A percentile compares a stretch with the other conserved stretches of the same genome.
Conservation (phyloP, 2,888 invertebrate genomes). For the Tipula vernalis region DNA sequence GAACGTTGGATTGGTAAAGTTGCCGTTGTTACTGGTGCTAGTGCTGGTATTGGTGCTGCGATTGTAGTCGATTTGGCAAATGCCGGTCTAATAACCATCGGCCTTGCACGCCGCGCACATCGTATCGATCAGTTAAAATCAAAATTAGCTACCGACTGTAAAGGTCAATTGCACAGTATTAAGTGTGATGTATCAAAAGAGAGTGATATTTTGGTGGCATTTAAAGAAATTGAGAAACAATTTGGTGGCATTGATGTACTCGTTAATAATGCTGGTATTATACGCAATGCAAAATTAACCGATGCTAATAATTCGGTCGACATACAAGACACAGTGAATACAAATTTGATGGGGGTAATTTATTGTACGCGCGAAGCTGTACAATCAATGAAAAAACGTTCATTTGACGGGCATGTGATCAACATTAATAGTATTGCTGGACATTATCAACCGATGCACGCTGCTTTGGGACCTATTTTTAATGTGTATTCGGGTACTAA, state of each 20-base stretch:
- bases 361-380: conserved; percentile 36
- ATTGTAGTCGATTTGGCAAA: conserved; percentile 34
- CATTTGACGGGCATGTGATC: conserved; percentile 35
- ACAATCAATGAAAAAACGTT: conserved; percentile 35
- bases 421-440: conserved; percentile 37
- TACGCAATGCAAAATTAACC: conserved; percentile 17
- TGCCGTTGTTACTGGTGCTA: conserved; percentile 50
- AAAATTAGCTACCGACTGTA: neutral
- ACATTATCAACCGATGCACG: conserved; percentile 31
- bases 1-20: conserved; percentile 30
- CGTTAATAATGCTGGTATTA: conserved; percentile 44
- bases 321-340: conserved; percentile 31
- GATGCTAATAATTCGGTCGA: conserved; percentile 18
- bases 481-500: conserved; percentile 27
- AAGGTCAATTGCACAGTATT: conserved; percentile 28
- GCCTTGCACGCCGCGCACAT: conserved; percentile 38
- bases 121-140: conserved; percentile 26
- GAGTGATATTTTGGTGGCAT: conserved; percentile 39
- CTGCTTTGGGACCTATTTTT: neutral
- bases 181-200: conserved; percentile 42
- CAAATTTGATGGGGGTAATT: conserved; percentile 35
- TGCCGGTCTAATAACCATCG: conserved; percentile 41
- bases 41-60: conserved; percentile 42
- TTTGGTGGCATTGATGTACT: conserved; percentile 43
- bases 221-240: conserved; percentile 36